Evolutionary conservation across 2,888 invertebrate genomes (phyloP).

Genomic region (Leucophora obtusa): DNA sequence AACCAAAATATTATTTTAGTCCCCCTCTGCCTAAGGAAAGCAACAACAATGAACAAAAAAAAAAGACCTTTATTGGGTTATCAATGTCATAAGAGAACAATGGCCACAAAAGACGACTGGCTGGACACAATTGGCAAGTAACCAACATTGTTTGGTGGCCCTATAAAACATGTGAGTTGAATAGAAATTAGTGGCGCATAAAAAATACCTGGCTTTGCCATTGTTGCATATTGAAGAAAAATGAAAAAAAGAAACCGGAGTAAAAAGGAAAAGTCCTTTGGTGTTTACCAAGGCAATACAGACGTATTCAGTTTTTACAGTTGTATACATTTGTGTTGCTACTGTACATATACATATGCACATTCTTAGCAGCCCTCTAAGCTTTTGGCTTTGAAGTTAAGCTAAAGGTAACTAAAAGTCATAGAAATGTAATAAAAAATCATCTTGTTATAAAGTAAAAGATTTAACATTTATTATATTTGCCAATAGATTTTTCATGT

Average conservation of each 20-base stretch:
- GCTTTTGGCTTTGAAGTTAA: constrained; percentile 37
- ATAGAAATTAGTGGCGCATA: constrained; percentile 62
- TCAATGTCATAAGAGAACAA: constrained; percentile 60
- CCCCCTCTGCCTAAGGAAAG: background rate
- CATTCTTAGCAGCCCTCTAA: constrained; percentile 25
- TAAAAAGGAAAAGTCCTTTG: constrained; percentile 49
- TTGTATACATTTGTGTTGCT: no score
- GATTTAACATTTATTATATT: constrained; percentile 52
- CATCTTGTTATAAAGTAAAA: constrained; percentile 35
- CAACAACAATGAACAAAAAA: background rate
- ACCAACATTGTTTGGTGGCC: constrained; percentile 53
- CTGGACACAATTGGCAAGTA: constrained; percentile 61
- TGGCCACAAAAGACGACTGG: constrained; percentile 33
- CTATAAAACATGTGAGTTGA: constrained; percentile 58
- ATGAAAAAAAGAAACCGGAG: constrained; percentile 17
- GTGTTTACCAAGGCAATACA: constrained; percentile 12
- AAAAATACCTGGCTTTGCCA: constrained; percentile 54
- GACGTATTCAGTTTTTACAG: no score
- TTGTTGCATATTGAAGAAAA: constrained; percentile 45
- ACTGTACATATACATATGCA: background rate
- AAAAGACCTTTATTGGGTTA: constrained; percentile 59
- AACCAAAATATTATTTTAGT: constrained; percentile 44
- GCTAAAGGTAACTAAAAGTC: constrained; percentile 56
- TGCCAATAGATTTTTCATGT: constrained; percentile 58
- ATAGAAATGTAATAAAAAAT: constrained; percentile 41